Percentiles rank a stretch among this genome's conserved stretches.
Evolutionary conservation across 2,888 invertebrate species (phyloP).

Genomic region (Lepidochrysops patricia): DNA sequence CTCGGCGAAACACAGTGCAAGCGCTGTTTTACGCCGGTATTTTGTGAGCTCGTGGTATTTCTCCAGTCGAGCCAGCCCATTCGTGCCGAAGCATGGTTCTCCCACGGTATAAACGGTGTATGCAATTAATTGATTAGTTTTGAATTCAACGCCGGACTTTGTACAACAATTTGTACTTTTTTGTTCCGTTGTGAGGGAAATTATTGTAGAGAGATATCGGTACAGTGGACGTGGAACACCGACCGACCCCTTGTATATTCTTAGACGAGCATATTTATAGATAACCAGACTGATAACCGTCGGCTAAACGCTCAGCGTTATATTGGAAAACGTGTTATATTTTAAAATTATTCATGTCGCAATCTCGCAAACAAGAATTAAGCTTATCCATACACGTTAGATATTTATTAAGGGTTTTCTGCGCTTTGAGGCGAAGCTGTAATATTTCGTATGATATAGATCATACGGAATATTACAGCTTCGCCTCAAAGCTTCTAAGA

Average conservation of each 20-base stretch:
- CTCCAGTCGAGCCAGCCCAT: no score
- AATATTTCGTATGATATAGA: no score
- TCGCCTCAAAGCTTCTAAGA: background rate
- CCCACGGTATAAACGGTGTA: no score
- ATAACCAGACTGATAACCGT: constrained; percentile 49
- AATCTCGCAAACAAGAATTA: background rate
- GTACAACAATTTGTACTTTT: no score
- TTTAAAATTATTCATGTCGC: background rate
- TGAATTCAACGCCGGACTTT: no score
- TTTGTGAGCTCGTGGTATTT: no score
- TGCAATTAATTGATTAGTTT: no score
- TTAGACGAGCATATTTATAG: constrained; percentile 64
- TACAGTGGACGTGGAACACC: constrained; percentile 17
- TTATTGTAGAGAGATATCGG: background rate
- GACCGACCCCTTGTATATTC: constrained; percentile 62
- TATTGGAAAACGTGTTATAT: background rate
- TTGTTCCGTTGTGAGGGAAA: background rate
- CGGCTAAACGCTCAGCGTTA: constrained; percentile 19
- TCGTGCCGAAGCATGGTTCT: no score
- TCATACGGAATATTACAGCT: background rate
- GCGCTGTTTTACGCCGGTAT: no score
- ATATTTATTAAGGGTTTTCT: background rate
- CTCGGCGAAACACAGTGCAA: no score
- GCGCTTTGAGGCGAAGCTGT: background rate
- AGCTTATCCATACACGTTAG: background rate